These are phyloP conservation scores for Crotalus helleri DNA, from an alignment of 2,113 vertebrate genomes.

Conservation along the genomic window DNA sequence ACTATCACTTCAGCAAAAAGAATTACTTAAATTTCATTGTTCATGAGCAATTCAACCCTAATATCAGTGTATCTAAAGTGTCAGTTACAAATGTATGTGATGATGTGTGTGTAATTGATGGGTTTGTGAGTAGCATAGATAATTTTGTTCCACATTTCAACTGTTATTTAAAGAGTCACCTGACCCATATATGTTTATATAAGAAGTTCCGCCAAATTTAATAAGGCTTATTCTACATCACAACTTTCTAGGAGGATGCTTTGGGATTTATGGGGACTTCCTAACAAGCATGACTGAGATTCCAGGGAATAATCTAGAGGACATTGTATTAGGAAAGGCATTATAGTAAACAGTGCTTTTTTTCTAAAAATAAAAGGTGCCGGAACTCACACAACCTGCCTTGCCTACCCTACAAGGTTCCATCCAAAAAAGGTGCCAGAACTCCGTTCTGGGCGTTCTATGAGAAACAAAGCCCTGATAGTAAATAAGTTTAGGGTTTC, in stretches of 20 bases:
- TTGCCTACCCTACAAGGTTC: too few species aligned
- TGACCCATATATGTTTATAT: background rate
- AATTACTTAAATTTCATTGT: background rate
- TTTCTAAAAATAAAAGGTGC: too few species aligned
- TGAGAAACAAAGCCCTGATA: background rate
- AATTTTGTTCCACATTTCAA: constrained; percentile 20
- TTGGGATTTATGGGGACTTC: background rate
- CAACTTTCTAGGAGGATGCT: background rate
- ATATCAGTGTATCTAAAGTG: background rate
- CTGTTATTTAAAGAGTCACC: background rate
- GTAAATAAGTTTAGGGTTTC: background rate
- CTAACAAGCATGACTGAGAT: background rate
- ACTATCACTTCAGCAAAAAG: background rate
- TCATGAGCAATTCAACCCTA: background rate
- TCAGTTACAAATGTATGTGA: background rate
- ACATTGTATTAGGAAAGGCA: background rate
- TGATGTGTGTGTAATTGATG: background rate
- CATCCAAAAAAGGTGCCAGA: too few species aligned
- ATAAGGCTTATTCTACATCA: background rate
- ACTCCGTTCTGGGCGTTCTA: too few species aligned
- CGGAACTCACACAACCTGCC: too few species aligned
- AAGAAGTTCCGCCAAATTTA: background rate
- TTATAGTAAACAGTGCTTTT: background rate
- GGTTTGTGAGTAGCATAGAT: constrained; percentile 2
- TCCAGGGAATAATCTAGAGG: background rate